Evolutionary conservation across 2,888 invertebrate genomes (phyloP).

Genomic region (Chalcosyrphus nemorum): DNA sequence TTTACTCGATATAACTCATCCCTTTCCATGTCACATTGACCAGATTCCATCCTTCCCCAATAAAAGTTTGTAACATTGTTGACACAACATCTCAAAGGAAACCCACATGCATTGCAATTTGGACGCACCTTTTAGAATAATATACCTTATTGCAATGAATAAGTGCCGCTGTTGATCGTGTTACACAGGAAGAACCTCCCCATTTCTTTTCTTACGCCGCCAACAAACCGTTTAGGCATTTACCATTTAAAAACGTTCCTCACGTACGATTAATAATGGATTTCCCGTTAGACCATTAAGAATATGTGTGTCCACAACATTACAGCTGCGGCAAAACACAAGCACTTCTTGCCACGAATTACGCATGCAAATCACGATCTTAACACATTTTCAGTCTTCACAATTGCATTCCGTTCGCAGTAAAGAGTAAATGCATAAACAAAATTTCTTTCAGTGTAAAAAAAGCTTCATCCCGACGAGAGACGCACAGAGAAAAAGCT

Average conservation of each 20-base stretch:
- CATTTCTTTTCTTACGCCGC: not conserved
- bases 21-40: not conserved
- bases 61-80: not conserved
- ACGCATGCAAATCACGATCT: constrained; percentile 49
- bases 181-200: constrained; percentile 9
- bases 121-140: not conserved
- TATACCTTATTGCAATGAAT: not conserved
- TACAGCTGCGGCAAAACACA: not conserved
- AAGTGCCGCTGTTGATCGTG: not conserved
- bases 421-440: not conserved
- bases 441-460: constrained; percentile 45
- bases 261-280: constrained; percentile 22
- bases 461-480: constrained; percentile 16
- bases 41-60: not conserved
- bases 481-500: constrained; percentile 29
- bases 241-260: not conserved
- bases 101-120: not conserved
- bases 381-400: constrained; percentile 54
- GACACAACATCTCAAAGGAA: not conserved
- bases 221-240: constrained; percentile 3
- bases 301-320: not conserved
- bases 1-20: no score
- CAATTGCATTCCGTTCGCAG: constrained; percentile 40
- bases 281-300: constrained; percentile 46
- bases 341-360: not conserved